These are phyloP conservation scores for Strigops habroptila DNA, from an alignment of 2,113 vertebrate species.

Conservation along the genomic window DNA sequence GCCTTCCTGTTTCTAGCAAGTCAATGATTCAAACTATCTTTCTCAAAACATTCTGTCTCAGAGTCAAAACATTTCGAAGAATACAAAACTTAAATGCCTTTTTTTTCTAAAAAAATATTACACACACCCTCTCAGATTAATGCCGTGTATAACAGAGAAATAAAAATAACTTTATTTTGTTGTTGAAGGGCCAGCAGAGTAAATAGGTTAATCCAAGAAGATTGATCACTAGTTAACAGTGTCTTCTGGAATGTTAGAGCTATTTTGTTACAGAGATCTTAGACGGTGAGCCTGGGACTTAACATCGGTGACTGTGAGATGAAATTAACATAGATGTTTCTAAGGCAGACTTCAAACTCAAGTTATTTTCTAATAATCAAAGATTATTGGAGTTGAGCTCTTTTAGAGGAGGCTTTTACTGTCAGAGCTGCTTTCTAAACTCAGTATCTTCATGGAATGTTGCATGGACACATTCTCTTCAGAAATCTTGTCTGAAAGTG, in stretches of 20 bases:
- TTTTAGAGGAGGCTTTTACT: neutral
- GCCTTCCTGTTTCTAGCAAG: neutral
- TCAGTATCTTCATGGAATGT: neutral
- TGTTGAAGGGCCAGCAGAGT: neutral
- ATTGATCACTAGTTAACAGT: neutral
- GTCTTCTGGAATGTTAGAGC: neutral
- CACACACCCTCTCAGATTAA: neutral
- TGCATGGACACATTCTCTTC: neutral
- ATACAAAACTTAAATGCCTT: neutral
- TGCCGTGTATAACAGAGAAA: neutral
- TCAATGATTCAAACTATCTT: neutral
- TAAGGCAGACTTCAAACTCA: neutral
- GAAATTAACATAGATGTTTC: neutral
- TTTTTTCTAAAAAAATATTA: neutral
- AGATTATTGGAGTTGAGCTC: neutral
- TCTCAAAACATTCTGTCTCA: neutral
- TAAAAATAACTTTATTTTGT: neutral
- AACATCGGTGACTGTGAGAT: neutral
- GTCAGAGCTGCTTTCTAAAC: neutral
- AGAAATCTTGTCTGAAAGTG: neutral
- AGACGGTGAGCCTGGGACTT: neutral
- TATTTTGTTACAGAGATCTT: neutral
- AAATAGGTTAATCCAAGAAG: neutral
- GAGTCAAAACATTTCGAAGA: neutral
- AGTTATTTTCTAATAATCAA: neutral